Conservation (phyloP, 2,113 vertebrate genomes). For the Sardina pilchardus region DNA sequence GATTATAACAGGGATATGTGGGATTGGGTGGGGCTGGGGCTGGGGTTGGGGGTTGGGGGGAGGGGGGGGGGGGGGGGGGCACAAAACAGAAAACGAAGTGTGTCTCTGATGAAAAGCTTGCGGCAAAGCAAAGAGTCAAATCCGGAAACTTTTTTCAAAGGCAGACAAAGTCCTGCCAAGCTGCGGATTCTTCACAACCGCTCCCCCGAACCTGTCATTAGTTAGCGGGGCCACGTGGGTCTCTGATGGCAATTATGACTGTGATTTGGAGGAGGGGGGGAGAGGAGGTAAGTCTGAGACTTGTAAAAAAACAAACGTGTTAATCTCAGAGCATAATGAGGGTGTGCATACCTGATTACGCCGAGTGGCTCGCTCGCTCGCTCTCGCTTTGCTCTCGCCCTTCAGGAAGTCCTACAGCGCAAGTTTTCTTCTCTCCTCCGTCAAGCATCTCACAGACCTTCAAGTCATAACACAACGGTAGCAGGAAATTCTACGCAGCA, state of each 20-base stretch:
- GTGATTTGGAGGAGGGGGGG: neutral
- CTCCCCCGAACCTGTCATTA: neutral
- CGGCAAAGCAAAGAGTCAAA: neutral
- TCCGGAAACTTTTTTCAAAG: neutral
- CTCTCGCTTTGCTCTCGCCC: neutral
- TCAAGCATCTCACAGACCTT: neutral
- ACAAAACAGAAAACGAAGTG: too few relatives aligned
- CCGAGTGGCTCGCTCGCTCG: neutral
- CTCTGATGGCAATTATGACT: neutral
- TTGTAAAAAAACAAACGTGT: neutral
- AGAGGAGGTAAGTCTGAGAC: neutral
- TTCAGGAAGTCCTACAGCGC: neutral
- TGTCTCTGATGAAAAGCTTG: neutral
- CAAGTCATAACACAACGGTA: neutral
- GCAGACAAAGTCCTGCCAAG: neutral
- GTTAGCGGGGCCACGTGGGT: neutral
- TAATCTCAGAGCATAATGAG: neutral
- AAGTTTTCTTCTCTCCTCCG: neutral
- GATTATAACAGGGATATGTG: neutral
- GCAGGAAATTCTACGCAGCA: neutral
- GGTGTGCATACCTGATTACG: neutral
- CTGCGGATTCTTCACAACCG: neutral
- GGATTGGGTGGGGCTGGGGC: too few relatives aligned
- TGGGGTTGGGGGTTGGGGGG: too few relatives aligned
- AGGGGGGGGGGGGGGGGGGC: too few relatives aligned